phyloP scores from a whole-genome alignment of 2,797 vertebrate species.

The Apodemus agrarius region DNA sequence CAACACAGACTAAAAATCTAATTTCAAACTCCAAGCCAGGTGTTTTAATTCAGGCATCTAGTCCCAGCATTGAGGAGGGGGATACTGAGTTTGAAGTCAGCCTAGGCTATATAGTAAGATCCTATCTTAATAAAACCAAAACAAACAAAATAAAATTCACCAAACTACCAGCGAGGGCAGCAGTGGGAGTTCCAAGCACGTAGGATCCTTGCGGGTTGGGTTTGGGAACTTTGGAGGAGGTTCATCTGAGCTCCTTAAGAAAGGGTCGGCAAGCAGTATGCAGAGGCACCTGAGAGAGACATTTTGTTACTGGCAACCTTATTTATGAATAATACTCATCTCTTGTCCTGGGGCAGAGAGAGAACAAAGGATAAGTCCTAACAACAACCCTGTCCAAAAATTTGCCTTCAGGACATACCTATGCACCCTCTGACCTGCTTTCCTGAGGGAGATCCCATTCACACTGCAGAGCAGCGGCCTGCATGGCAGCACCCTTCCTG shows the following conservation, averaged over 20 bases:
- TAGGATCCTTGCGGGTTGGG: neutral
- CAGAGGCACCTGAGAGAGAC: neutral
- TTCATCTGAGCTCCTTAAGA: neutral
- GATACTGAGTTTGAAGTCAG: neutral
- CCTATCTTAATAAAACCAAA: neutral
- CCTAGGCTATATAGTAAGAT: neutral
- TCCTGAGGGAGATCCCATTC: neutral
- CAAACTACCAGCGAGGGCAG: neutral
- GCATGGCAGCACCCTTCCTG: neutral
- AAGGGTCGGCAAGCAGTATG: neutral
- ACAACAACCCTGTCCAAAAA: neutral
- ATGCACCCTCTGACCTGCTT: accelerated
- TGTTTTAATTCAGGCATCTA: neutral
- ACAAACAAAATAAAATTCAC: neutral
- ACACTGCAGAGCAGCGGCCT: neutral
- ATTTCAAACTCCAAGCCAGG: neutral
- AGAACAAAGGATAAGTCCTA: neutral
- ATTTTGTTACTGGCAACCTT: neutral
- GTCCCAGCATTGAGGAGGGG: neutral
- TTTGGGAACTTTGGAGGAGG: neutral
- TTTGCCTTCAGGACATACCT: accelerated
- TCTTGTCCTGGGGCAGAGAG: neutral
- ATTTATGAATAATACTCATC: neutral
- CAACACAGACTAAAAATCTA: neutral
- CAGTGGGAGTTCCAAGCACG: neutral